A percentile compares a stretch with the other conserved stretches of the same genome.
These are phyloP conservation scores for Dorcus hopei DNA, from an alignment of 2,888 invertebrate species.

Conservation along the genomic window DNA sequence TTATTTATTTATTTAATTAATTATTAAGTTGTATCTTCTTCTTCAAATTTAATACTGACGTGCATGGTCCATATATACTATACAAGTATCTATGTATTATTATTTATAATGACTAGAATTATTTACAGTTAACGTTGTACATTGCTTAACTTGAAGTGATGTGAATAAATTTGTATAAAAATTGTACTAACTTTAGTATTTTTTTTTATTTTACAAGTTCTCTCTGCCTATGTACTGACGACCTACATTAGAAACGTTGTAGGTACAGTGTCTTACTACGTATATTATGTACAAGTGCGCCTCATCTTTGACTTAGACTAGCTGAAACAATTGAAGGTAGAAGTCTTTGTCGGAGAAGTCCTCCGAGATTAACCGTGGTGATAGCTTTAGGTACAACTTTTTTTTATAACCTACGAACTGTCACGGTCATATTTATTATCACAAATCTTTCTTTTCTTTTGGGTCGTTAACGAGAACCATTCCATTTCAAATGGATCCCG, in stretches of 20 bases:
- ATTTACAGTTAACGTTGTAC: constrained; percentile 26
- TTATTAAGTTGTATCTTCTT: constrained; percentile 8
- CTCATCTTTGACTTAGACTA: constrained; percentile 19
- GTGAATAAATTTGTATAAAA: constrained; percentile 43
- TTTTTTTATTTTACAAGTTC: constrained; percentile 19
- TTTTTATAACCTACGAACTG: too few relatives aligned
- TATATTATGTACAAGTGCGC: constrained; percentile 40
- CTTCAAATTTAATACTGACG: constrained; percentile 40
- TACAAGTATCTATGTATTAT: constrained; percentile 4
- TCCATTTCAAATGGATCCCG: too few relatives aligned
- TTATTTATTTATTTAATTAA: neutral
- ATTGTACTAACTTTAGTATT: constrained; percentile 44
- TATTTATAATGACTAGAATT: constrained; percentile 31
- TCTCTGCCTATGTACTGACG: neutral
- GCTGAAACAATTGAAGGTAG: constrained; percentile 15
- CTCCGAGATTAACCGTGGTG: too few relatives aligned
- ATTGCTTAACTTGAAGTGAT: constrained; percentile 30
- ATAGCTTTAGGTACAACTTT: too few relatives aligned
- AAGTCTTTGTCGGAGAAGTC: neutral
- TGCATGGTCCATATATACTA: constrained; percentile 35
- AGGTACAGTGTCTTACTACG: constrained; percentile 25
- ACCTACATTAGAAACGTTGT: constrained; percentile 1
- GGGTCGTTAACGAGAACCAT: too few relatives aligned
- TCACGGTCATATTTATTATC: too few relatives aligned
- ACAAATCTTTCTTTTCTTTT: too few relatives aligned